Evolutionary conservation across 2,888 invertebrate genomes (phyloP).

Genomic region (Drosophila gaucha): DNA sequence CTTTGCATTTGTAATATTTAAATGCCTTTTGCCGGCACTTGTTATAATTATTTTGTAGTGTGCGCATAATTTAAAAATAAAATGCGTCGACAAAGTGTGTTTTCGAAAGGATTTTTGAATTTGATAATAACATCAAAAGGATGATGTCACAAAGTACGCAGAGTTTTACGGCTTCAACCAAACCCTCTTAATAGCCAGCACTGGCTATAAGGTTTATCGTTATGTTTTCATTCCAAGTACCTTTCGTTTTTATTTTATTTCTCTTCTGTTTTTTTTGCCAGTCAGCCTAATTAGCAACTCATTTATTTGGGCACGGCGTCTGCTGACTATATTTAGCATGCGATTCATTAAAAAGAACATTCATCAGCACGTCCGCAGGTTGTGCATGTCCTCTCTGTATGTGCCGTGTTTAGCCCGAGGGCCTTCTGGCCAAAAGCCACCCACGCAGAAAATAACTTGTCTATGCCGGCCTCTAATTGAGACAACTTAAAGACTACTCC

Average conservation of each 20-base stretch:
- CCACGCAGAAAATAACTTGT: conserved; percentile 34
- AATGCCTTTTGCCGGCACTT: conserved; percentile 26
- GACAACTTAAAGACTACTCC: conserved; percentile 65
- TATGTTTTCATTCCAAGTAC: conserved; percentile 8
- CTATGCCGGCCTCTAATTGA: conserved; percentile 59
- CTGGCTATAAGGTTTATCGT: not conserved
- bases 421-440: conserved; percentile 13
- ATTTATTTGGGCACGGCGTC: conserved; percentile 23
- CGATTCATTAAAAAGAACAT: conserved; percentile 73
- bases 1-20: conserved; percentile 42
- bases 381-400: conserved; percentile 26
- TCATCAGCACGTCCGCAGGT: conserved; percentile 42
- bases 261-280: conserved; percentile 14
- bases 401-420: conserved; percentile 19
- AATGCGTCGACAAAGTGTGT: conserved; percentile 7
- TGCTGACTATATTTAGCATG: conserved; percentile 39
- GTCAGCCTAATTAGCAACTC: conserved; percentile 64
- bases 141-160: conserved; percentile 57
- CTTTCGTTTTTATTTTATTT: conserved; percentile 5
- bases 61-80: conserved; percentile 60
- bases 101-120: conserved; percentile 6
- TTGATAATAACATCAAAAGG: conserved; percentile 38
- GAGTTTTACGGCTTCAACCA: conserved; percentile 9
- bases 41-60: conserved; percentile 44
- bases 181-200: conserved; percentile 9